These are phyloP conservation scores for Luscinia luscinia DNA, from an alignment of 2,797 vertebrate species.

Conservation along the genomic window DNA sequence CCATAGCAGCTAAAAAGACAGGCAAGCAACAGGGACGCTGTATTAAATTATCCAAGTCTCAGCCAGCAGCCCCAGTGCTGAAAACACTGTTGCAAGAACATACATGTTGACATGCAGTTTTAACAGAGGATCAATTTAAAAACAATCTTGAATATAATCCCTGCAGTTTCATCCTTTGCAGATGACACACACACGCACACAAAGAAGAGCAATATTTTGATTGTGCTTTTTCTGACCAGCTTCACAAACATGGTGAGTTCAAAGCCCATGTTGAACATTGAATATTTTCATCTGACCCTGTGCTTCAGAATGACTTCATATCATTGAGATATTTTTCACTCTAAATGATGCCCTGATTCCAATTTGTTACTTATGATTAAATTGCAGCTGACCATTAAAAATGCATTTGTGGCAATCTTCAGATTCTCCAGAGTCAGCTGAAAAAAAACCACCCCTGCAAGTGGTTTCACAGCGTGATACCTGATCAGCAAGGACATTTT, in stretches of 20 bases:
- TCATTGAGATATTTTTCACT: neutral
- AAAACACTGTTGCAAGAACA: neutral
- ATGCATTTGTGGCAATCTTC: neutral
- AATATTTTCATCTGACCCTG: neutral
- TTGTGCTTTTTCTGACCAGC: neutral
- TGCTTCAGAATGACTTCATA: neutral
- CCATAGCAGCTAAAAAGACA: neutral
- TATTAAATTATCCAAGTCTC: neutral
- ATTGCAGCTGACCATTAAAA: conserved; percentile 11
- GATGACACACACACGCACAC: neutral
- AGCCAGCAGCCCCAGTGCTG: neutral
- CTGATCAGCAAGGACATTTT: neutral
- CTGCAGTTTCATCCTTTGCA: accelerated
- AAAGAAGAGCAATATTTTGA: neutral
- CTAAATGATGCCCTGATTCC: neutral
- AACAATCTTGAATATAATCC: neutral
- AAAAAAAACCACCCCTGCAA: neutral
- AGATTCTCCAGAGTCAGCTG: neutral
- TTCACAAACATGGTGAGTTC: neutral
- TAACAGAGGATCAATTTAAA: neutral
- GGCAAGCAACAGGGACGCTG: neutral
- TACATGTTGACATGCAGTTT: accelerated
- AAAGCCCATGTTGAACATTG: neutral
- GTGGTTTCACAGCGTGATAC: neutral
- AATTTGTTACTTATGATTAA: neutral